Base-by-base conservation (phyloP, 2,113 vertebrate genomes). In the Psittacara wagleri region DNA sequence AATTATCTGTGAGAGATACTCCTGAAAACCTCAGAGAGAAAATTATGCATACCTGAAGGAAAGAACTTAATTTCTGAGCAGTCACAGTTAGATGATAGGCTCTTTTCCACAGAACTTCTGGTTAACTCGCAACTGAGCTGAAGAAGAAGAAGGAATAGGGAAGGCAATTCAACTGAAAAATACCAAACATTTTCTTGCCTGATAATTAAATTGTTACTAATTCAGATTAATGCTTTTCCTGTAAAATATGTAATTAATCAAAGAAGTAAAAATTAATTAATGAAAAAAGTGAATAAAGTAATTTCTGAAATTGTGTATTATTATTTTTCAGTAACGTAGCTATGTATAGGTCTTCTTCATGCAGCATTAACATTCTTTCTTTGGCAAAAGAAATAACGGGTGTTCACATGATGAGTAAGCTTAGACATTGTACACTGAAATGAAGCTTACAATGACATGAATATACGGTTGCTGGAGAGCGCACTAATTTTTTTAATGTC, bases 141-240 rank as follows among this genome's bases (percentile, higher is more conserved):
- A 82, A 69, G 6, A 44, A 35, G 17, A 2, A 59, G 28, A 77
- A 67, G 17, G 9, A 78, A 68, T 5, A 61, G 5, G 4, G 79
- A 86, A 70, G 18, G 13, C n/a, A 73, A 44, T 33, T 31, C 33
- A 52, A 3, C 19, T 49, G 17, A 39, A 57, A 11, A 57, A 15
- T 52, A n/a, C 4, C 2, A 7, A 25, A 31, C 0, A 2, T 35
- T 41, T 28, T 48, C 7, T 63, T 59, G 5, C 3, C 22, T 39
- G 37, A n/a, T 35, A 63, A 43, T 39, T 69, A 43, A n/a, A 74
- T 23, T 67, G 10, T 35, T 52, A 41, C 4, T 59, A 79, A 63
- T 20, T 75, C 28, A 59, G 31, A 72, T 44, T 44, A 46, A 66
- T 54, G 54, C 3, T 46, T 28, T 68, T 68, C 13, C 28, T 46